Percentiles rank a stretch among this genome's conserved stretches.
These are phyloP conservation scores for Hyppa rectilinea DNA, from an alignment of 2,888 invertebrate species.

Conservation along the genomic window DNA sequence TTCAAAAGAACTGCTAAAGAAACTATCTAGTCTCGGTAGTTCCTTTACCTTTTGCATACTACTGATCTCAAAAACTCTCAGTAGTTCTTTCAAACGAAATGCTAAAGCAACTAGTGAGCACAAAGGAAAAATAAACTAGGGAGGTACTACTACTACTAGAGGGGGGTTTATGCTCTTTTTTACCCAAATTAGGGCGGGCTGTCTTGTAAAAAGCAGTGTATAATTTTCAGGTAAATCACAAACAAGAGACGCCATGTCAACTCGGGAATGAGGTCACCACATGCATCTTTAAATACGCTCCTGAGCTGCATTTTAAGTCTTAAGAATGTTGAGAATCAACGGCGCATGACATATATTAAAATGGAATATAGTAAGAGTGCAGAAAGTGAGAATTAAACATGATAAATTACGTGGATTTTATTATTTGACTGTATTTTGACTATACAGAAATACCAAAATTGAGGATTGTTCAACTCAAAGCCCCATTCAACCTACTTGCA, in stretches of 20 bases:
- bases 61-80: too few species aligned
- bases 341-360: slow-evolving; percentile 9
- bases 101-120: too few species aligned
- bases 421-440: slow-evolving; percentile 6
- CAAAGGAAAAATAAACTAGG: too few species aligned
- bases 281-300: slow-evolving; percentile 87
- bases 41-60: too few species aligned
- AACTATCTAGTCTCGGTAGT: too few species aligned
- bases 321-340: slow-evolving; percentile 52
- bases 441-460: not conserved
- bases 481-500: not conserved
- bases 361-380: slow-evolving; percentile 24
- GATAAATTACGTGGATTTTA: slow-evolving; percentile 6
- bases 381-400: slow-evolving; percentile 33
- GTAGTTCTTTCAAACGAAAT: too few species aligned
- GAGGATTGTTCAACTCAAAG: not conserved
- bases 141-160: too few species aligned
- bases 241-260: slow-evolving; percentile 76
- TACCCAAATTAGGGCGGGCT: not conserved
- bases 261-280: slow-evolving; percentile 84
- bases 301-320: slow-evolving; percentile 83
- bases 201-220: slow-evolving; percentile 10
- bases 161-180: not conserved
- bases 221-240: slow-evolving; percentile 79
- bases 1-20: too few species aligned